Conservation (phyloP, 2,113 vertebrate species). For the Scolopax mira region DNA sequence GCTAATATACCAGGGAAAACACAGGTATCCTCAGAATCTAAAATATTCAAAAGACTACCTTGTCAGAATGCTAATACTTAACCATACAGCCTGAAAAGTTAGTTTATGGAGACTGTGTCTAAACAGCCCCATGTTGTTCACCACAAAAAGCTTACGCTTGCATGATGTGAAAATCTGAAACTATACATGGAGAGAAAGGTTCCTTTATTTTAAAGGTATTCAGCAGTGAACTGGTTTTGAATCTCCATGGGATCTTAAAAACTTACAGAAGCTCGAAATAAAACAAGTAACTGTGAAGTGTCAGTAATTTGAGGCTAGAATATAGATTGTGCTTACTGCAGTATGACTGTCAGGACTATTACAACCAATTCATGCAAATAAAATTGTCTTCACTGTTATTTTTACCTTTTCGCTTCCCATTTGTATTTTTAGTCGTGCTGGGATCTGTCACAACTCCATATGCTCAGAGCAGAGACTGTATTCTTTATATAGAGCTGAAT, state of each 20-base stretch:
- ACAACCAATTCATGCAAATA: not conserved
- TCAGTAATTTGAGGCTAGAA: not conserved
- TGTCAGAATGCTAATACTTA: not conserved
- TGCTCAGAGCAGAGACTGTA: not conserved
- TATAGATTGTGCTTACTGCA: not conserved
- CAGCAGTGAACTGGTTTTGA: not conserved
- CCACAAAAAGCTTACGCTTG: not conserved
- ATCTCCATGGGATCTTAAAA: not conserved
- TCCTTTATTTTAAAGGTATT: not conserved
- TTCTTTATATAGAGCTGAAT: not conserved
- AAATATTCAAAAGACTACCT: not conserved
- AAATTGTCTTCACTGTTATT: not conserved
- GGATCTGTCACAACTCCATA: not conserved
- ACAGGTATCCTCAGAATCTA: not conserved
- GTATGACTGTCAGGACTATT: not conserved
- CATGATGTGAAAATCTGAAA: not conserved
- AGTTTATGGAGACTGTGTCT: not conserved
- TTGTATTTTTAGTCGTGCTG: not conserved
- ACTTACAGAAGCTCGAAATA: not conserved
- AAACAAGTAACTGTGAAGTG: not conserved
- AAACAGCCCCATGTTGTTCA: not conserved
- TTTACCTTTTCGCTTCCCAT: conserved; percentile 6
- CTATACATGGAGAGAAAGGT: not conserved
- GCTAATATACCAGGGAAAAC: not conserved
- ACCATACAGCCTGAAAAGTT: not conserved